These are phyloP conservation scores for Neotoma lepida DNA, from an alignment of 2,113 vertebrate species.

Conservation along the genomic window DNA sequence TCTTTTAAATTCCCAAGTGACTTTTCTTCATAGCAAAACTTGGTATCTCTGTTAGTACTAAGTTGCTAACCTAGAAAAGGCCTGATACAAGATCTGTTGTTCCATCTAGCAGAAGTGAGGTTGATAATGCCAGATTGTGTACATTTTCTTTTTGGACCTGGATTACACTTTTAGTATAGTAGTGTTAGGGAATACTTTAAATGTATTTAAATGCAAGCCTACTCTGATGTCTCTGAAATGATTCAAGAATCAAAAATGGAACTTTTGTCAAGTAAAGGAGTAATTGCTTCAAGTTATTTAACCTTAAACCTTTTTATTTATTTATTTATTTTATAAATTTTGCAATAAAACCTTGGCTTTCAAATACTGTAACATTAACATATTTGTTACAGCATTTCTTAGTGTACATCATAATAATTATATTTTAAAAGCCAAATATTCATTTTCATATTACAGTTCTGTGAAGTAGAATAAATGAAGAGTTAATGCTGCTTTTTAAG, in stretches of 20 bases:
- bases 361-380: conserved; percentile 22
- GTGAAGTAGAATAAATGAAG: conserved; percentile 24
- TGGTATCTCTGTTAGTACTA: not conserved
- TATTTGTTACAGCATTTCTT: conserved; percentile 3
- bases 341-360: conserved; percentile 52
- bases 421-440: conserved; percentile 13
- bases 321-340: not conserved
- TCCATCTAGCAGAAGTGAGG: not conserved
- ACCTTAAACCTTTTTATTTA: not conserved
- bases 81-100: not conserved
- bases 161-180: conserved; percentile 32
- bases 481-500: not conserved
- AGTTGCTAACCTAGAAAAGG: not conserved
- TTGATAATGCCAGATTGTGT: conserved; percentile 27
- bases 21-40: conserved; percentile 33
- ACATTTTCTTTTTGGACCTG: not conserved
- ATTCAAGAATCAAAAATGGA: conserved; percentile 36
- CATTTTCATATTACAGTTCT: conserved; percentile 24
- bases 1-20: conserved; percentile 16
- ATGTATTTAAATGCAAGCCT: conserved; percentile 25
- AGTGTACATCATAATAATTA: conserved; percentile 12
- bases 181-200: conserved; percentile 44
- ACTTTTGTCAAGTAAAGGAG: conserved; percentile 23
- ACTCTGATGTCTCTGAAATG: conserved; percentile 38
- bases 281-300: conserved; percentile 4